These are phyloP conservation scores for Drymonia ruficornis DNA, from an alignment of 2,888 invertebrate genomes.

Conservation along the genomic window DNA sequence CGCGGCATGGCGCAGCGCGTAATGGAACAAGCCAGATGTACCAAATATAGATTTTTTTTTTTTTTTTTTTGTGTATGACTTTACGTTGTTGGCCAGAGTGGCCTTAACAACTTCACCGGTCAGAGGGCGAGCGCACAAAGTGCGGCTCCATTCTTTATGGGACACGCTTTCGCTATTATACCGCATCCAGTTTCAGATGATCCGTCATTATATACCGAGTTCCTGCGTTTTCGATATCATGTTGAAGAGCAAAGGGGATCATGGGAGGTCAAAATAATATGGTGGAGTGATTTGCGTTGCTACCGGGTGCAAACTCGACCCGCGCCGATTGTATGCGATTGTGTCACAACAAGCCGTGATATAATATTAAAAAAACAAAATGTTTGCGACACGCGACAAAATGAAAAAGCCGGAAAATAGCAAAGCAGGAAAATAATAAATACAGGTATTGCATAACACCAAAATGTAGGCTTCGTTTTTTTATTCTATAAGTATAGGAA, in stretches of 20 bases:
- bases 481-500: too few species aligned
- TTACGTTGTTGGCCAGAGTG: too few species aligned
- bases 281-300: conserved; percentile 49
- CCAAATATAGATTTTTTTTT: too few species aligned
- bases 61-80: too few species aligned
- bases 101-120: too few species aligned
- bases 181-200: conserved; percentile 60
- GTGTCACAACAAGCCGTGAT: conserved; percentile 56
- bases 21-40: conserved; percentile 79
- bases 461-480: not conserved
- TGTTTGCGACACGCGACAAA: conserved; percentile 47
- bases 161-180: conserved; percentile 76
- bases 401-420: conserved; percentile 36
- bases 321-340: conserved; percentile 57
- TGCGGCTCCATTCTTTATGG: conserved; percentile 79
- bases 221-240: conserved; percentile 40
- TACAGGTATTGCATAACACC: conserved; percentile 14
- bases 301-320: conserved; percentile 49
- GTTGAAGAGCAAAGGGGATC: conserved; percentile 37
- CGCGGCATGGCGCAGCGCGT: conserved; percentile 39
- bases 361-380: conserved; percentile 61
- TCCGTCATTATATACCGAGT: conserved; percentile 49
- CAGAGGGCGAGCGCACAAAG: too few species aligned
- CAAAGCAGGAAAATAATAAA: conserved; percentile 19
- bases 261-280: conserved; percentile 39